Evolutionary conservation across 2,797 vertebrate species (phyloP).

Genomic region (Phoebastria nigripes): DNA sequence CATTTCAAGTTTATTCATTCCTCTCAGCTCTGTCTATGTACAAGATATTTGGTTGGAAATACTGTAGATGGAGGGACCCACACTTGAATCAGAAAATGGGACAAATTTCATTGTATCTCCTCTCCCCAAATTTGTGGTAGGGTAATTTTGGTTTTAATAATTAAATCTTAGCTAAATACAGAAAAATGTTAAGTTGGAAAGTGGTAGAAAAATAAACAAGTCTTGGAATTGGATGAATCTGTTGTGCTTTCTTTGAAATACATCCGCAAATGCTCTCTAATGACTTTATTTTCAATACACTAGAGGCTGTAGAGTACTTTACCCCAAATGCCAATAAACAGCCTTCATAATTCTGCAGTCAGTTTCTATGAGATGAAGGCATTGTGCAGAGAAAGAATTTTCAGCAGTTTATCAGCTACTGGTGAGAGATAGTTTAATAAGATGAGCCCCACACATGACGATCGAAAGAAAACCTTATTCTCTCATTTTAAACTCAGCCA

Average conservation of each 20-base stretch:
- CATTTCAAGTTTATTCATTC: neutral
- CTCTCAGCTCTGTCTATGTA: neutral
- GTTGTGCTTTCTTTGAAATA: neutral
- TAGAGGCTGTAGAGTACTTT: neutral
- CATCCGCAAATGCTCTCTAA: neutral
- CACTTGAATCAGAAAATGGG: neutral
- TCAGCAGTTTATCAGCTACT: neutral
- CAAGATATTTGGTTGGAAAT: neutral
- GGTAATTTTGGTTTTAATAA: neutral
- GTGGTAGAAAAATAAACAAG: neutral
- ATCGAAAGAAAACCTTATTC: neutral
- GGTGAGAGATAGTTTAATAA: neutral
- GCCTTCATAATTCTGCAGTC: neutral
- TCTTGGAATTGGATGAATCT: neutral
- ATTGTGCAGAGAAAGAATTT: neutral
- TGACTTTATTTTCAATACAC: neutral
- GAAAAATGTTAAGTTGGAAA: neutral
- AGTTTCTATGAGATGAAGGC: neutral
- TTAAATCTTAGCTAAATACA: neutral
- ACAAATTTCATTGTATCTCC: neutral
- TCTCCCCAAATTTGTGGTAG: neutral
- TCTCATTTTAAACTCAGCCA: neutral
- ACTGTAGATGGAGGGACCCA: neutral
- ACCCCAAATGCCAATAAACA: neutral
- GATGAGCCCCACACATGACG: neutral